Evolutionary conservation across 2,113 vertebrate genomes (phyloP), one percentile per base, ranked within the genome.

Genomic region (Labeo catla): DNA sequence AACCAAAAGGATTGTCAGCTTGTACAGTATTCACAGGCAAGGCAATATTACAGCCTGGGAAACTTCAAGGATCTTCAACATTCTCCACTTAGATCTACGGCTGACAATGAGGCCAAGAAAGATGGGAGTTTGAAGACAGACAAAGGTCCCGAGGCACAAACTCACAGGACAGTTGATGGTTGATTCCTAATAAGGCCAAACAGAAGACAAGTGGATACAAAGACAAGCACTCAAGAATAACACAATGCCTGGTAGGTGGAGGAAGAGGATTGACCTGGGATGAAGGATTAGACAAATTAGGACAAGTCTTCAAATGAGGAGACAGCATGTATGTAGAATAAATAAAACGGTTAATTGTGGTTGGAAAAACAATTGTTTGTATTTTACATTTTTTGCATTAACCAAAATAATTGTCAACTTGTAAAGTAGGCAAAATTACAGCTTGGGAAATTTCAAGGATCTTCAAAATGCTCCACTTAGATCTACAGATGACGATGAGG

Each of bases 221-320:
- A 76, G 86, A 77, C 57, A 86, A 63, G 39, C 52, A 54, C 73
- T 68, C 21, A 65, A 13, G 8, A 39, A 39, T 39, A 39, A 2
- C 39, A 39, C 39, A 39, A 39, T 39, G 39, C 39, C 73, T 76
- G 54, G 59, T 39, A 83, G 73, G 34, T 28, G 50, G 65, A 80
- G 57, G 39, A 81, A 65, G 65, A 80, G 65, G 28, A 7, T 72
- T n/a, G 80, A 45, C 47, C 47, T 63, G 79, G 80, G 70, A 86
- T 76, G 70, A 82, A 83, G 47, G 45, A 39, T 61, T 43, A 61
- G 61, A 45, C 72, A 87, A 87, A 87, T 87, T 77, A 87, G 80
- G 76, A n/a, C 43, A 45, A 81, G 52, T 15, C 85, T 81, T 86
- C 68, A 72, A 72, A 81, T 63, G 39, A 61, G 19, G 9, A 83